phyloP scores from a whole-genome alignment of 2,113 vertebrate species.

The Chelonoidis abingdonii region DNA sequence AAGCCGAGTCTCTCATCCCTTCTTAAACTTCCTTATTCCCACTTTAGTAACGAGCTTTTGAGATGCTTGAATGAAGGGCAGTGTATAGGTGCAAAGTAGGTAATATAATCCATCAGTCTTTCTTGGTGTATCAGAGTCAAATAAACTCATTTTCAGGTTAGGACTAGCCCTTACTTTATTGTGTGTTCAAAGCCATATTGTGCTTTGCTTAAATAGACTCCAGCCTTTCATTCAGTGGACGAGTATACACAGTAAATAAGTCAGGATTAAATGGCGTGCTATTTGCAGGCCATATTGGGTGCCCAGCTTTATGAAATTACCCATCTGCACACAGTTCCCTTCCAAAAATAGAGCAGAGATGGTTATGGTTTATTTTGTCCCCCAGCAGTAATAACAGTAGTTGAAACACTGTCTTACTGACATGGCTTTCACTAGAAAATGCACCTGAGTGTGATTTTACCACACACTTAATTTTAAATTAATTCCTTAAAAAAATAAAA shows the following conservation, averaged over 20 bases:
- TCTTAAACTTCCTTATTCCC: background rate
- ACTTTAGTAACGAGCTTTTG: background rate
- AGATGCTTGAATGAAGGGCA: background rate
- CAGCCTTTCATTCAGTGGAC: background rate
- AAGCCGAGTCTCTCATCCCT: background rate
- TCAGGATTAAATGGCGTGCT: background rate
- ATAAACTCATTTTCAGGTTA: background rate
- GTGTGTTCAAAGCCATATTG: background rate
- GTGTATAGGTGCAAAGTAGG: background rate
- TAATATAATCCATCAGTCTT: background rate
- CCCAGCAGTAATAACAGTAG: background rate
- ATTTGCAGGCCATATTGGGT: background rate
- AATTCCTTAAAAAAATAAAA: background rate
- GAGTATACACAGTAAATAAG: background rate
- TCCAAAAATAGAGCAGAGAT: background rate
- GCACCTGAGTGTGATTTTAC: background rate
- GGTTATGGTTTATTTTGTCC: background rate
- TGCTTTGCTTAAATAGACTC: background rate
- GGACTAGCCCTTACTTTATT: background rate
- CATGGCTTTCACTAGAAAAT: background rate
- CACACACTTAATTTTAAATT: background rate
- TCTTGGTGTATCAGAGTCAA: background rate
- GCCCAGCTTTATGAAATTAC: background rate
- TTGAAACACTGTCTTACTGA: background rate
- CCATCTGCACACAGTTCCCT: background rate